Conservation (phyloP, 2,797 vertebrate species). For the Fistularia commersonii region DNA sequence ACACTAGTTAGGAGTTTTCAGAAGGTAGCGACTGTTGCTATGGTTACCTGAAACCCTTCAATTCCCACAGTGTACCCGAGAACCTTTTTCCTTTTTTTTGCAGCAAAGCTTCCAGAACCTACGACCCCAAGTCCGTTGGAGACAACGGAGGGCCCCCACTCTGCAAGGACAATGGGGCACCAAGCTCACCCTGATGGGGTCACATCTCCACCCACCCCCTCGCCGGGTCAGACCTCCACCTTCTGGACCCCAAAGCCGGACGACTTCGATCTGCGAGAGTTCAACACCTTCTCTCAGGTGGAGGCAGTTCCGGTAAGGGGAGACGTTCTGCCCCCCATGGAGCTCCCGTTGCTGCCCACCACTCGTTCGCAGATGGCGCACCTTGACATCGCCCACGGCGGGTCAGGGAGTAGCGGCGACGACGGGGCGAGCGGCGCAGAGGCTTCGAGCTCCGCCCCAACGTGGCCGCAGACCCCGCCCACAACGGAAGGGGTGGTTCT, state of each 20-base stretch:
- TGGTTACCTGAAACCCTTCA: no score
- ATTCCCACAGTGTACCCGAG: no score
- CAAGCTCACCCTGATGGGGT: constrained; percentile 7
- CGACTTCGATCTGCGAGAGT: neutral
- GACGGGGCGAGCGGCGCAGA: constrained; percentile 20
- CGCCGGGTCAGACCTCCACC: neutral
- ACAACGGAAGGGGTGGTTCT: neutral
- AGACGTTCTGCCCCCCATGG: constrained; percentile 4
- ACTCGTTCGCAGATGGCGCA: neutral
- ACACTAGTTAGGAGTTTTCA: no score
- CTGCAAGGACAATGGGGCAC: neutral
- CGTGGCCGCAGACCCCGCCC: neutral
- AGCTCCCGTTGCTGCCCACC: constrained; percentile 41
- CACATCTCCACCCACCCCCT: neutral
- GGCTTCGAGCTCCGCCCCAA: neutral
- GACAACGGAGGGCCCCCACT: no score
- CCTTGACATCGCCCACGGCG: constrained; percentile 33
- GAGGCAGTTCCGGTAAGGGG: constrained; percentile 23
- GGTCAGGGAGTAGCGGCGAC: constrained; percentile 5
- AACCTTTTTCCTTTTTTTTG: constrained; percentile 5
- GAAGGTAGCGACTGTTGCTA: no score
- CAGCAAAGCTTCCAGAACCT: constrained; percentile 48
- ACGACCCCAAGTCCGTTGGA: constrained; percentile 1
- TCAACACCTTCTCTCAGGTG: constrained; percentile 3
- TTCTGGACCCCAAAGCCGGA: neutral